Conservation (phyloP, 2,888 invertebrate species). For the Altica lythri region DNA sequence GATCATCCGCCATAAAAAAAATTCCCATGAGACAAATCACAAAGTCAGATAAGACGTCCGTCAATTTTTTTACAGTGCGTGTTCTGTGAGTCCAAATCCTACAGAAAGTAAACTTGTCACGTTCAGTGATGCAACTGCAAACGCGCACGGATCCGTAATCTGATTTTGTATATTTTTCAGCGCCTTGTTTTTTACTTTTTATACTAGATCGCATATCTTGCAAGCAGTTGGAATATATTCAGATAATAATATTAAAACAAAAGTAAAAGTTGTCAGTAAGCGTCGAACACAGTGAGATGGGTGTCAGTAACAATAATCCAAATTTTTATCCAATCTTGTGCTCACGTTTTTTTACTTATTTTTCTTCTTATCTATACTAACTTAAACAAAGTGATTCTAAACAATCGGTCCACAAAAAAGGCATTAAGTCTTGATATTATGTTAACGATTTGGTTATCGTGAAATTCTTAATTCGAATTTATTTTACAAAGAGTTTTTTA, state of each 20-base stretch:
- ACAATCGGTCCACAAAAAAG: no score
- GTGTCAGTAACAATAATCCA: no score
- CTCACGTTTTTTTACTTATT: no score
- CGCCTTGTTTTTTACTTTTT: conserved; percentile 4
- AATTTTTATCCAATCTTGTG: no score
- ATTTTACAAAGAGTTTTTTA: no score
- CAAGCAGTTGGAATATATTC: conserved; percentile 8
- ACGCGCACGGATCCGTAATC: conserved; percentile 24
- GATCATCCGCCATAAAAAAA: conserved; percentile 22
- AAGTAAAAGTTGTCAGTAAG: conserved; percentile 13
- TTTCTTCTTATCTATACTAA: no score
- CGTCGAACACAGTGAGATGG: no score
- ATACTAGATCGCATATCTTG: conserved; percentile 8
- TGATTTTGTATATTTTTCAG: conserved; percentile 24
- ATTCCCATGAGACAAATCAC: conserved; percentile 34
- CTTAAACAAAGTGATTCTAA: no score
- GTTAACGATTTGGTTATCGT: no score
- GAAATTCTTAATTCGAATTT: no score
- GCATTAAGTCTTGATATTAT: no score
- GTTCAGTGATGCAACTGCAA: conserved; percentile 32
- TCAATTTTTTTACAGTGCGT: conserved; percentile 23
- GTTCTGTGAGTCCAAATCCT: conserved; percentile 24
- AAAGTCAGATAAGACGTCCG: conserved; percentile 20
- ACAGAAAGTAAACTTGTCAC: conserved; percentile 36
- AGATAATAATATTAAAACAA: no score